Conservation (phyloP, 2,888 invertebrate species). For the Stenoptilia bipunctidactyla region DNA sequence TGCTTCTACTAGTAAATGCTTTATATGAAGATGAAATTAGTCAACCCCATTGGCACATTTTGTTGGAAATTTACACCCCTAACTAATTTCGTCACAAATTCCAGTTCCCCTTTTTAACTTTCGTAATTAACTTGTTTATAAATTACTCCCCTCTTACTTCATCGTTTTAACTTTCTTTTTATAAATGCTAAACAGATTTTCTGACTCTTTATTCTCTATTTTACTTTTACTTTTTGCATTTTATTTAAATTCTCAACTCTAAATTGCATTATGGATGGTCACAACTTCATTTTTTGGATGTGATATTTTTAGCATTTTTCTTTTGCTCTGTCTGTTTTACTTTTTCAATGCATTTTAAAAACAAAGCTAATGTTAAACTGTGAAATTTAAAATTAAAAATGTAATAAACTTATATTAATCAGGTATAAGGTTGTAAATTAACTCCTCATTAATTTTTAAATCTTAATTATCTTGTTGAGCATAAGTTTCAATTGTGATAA, state of each 20-base stretch:
- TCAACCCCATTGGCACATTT: slow-evolving; percentile 21
- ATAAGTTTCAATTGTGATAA: background rate
- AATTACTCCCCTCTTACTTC: slow-evolving; percentile 40
- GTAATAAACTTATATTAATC: background rate
- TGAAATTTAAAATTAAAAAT: background rate
- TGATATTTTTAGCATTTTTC: background rate
- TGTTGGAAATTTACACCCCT: background rate
- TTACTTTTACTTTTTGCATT: slow-evolving; percentile 40
- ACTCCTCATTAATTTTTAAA: too few relatives aligned
- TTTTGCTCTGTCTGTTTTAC: background rate
- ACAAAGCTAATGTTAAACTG: background rate
- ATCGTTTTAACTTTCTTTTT: slow-evolving; percentile 34
- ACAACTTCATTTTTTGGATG: slow-evolving; percentile 8
- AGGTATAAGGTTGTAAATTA: too few relatives aligned
- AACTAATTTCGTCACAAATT: slow-evolving; percentile 7
- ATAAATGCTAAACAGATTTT: slow-evolving; percentile 29
- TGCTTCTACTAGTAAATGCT: slow-evolving; percentile 41
- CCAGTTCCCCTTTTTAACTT: slow-evolving; percentile 47
- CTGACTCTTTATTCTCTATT: slow-evolving; percentile 33
- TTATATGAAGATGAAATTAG: slow-evolving; percentile 27
- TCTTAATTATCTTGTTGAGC: too few relatives aligned
- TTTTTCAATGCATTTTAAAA: background rate
- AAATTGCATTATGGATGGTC: slow-evolving; percentile 14
- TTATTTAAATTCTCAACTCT: slow-evolving; percentile 31
- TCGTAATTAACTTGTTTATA: slow-evolving; percentile 43